A percentile compares a stretch with the other conserved stretches of the same genome.
phyloP scores from a whole-genome alignment of 2,113 vertebrate genomes.

The Atherinomorus stipes region DNA sequence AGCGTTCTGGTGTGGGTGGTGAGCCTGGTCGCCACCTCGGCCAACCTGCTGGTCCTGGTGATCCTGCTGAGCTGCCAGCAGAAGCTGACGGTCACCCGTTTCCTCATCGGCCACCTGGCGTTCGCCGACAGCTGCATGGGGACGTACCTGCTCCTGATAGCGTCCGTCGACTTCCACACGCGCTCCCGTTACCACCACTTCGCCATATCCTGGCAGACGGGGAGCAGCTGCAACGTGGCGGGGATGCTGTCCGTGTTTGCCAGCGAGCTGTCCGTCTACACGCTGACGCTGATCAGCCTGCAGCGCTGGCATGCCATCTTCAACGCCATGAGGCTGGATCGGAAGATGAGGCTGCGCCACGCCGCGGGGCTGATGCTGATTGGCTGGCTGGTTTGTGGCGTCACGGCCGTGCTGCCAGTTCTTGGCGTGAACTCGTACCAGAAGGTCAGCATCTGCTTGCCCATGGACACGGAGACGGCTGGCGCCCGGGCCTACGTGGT shows the following conservation, averaged over 20 bases:
- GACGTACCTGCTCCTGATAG: conserved; percentile 88
- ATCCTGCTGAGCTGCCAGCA: conserved; percentile 90
- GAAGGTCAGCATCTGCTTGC: conserved; percentile 93
- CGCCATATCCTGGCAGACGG: conserved; percentile 92
- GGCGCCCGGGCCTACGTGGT: conserved; percentile 85
- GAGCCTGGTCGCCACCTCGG: conserved; percentile 87
- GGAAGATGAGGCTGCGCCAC: conserved; percentile 86
- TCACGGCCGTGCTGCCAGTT: conserved; percentile 87
- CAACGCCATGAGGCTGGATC: conserved; percentile 89
- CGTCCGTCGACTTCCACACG: conserved; percentile 89
- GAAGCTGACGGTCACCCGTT: conserved; percentile 89
- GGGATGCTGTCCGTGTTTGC: conserved; percentile 91
- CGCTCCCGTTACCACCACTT: conserved; percentile 90
- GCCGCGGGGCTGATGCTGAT: conserved; percentile 83
- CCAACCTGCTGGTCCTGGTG: conserved; percentile 88
- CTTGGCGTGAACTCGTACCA: conserved; percentile 90
- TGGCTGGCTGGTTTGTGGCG: conserved; percentile 86
- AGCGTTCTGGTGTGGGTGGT: conserved; percentile 90
- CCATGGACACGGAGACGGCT: conserved; percentile 87
- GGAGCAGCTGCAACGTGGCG: conserved; percentile 86
- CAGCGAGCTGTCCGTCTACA: conserved; percentile 91
- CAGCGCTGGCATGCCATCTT: conserved; percentile 92
- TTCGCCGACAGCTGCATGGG: conserved; percentile 94
- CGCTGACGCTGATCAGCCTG: conserved; percentile 88
- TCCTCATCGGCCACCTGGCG: conserved; percentile 93